These are phyloP conservation scores for Palythoa grandis DNA, from an alignment of 92 coral and sea anemone genomes.

Conservation along the genomic window DNA sequence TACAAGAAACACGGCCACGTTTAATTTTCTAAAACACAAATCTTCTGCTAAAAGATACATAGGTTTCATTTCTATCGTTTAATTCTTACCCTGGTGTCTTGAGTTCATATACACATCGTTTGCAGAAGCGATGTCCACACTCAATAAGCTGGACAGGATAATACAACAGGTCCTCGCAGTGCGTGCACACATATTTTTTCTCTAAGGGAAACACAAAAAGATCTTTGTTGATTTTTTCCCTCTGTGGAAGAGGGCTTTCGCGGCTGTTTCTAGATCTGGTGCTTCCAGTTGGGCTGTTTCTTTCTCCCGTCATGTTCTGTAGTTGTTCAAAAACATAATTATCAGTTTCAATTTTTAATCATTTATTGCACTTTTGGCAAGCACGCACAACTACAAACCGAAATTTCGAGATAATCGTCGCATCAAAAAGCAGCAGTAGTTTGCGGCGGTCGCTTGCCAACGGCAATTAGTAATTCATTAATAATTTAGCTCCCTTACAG, in stretches of 20 bases:
- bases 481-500: constrained; percentile 16
- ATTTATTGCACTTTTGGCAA: constrained; percentile 20
- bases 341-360: not conserved
- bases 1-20: not conserved
- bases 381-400: not conserved
- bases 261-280: constrained; percentile 69
- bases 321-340: constrained; percentile 14
- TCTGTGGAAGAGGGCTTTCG: constrained; percentile 66
- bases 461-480: constrained; percentile 21
- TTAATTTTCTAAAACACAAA: not conserved
- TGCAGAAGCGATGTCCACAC: constrained; percentile 91
- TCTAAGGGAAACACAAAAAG: constrained; percentile 85
- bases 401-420: constrained; percentile 16
- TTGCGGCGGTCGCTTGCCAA: constrained; percentile 32
- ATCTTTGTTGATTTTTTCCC: constrained; percentile 47
- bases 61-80: not conserved
- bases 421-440: constrained; percentile 5
- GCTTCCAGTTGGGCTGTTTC: constrained; percentile 76
- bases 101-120: constrained; percentile 72
- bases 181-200: constrained; percentile 83
- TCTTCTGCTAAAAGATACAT: not conserved
- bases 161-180: constrained; percentile 81
- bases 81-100: constrained; percentile 57
- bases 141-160: constrained; percentile 78
- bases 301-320: constrained; percentile 84